These are phyloP conservation scores for Caranx ignobilis DNA, from an alignment of 2,113 vertebrate species.

Conservation along the genomic window DNA sequence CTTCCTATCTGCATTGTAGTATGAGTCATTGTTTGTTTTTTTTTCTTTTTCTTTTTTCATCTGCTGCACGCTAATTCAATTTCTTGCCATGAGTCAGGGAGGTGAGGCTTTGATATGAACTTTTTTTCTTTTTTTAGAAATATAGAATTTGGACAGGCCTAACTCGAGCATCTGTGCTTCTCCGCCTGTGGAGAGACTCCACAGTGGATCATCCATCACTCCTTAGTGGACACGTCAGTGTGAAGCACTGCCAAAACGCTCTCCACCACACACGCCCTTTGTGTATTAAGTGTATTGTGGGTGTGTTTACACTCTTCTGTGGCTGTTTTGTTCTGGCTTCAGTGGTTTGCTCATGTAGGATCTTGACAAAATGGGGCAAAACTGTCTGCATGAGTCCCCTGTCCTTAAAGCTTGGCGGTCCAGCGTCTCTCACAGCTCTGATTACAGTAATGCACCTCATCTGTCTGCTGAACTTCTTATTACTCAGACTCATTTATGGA, in stretches of 20 bases:
- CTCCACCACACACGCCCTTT: conserved; percentile 25
- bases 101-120: conserved; percentile 22
- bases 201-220: conserved; percentile 67
- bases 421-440: conserved; percentile 7
- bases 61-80: conserved; percentile 25
- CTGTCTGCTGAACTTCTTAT: conserved; percentile 1
- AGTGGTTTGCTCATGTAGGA: conserved; percentile 31
- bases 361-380: conserved; percentile 34
- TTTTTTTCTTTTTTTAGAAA: conserved; percentile 24
- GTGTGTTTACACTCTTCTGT: conserved; percentile 43
- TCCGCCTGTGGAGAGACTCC: conserved; percentile 57
- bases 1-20: conserved; percentile 11
- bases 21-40: conserved; percentile 9
- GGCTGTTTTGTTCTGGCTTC: conserved; percentile 48
- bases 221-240: conserved; percentile 60
- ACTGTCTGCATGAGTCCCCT: conserved; percentile 18
- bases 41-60: background rate
- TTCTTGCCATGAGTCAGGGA: conserved; percentile 4
- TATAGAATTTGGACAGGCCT: conserved; percentile 39
- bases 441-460: conserved; percentile 15
- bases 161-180: conserved; percentile 59
- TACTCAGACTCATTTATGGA: background rate
- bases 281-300: conserved; percentile 44
- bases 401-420: background rate
- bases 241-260: conserved; percentile 66